Evolutionary conservation across 1,140 invertebrate species (phyloP).

Genomic region (Microplitis mediator): DNA sequence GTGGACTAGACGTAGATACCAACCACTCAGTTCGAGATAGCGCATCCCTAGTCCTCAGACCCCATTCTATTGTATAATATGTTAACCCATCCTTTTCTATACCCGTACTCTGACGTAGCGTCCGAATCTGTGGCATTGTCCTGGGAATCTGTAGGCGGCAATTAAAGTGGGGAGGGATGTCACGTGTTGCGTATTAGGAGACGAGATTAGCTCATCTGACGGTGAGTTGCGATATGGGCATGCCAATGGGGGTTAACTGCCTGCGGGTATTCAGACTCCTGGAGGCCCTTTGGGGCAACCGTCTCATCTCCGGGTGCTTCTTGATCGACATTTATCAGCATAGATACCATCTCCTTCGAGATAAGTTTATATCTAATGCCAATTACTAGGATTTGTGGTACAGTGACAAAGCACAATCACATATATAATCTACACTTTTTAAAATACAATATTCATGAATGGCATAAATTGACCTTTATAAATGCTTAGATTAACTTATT

Average conservation of each 20-base stretch:
- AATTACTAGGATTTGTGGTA: too few species aligned
- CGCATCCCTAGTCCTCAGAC: background rate
- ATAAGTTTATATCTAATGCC: too few species aligned
- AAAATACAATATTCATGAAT: too few species aligned
- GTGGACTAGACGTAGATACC: background rate
- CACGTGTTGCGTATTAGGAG: conserved; percentile 48
- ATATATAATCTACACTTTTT: too few species aligned
- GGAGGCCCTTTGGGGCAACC: background rate
- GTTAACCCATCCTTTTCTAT: background rate
- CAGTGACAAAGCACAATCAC: too few species aligned
- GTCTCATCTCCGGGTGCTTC: background rate
- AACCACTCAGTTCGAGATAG: conserved; percentile 27
- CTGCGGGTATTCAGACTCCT: background rate
- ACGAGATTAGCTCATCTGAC: conserved; percentile 42
- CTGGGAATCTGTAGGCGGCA: conserved; percentile 33
- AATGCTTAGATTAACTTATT: too few species aligned
- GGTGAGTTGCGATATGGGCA: background rate
- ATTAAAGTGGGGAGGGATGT: conserved; percentile 38
- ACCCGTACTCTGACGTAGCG: background rate
- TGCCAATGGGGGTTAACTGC: too few species aligned
- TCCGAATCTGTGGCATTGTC: background rate
- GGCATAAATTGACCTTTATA: too few species aligned
- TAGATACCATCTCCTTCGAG: too few species aligned
- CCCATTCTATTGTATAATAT: conserved; percentile 1
- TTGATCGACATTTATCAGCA: too few species aligned